Conservation (phyloP, 2,888 invertebrate species). For the Coelogynopora nodosa region DNA sequence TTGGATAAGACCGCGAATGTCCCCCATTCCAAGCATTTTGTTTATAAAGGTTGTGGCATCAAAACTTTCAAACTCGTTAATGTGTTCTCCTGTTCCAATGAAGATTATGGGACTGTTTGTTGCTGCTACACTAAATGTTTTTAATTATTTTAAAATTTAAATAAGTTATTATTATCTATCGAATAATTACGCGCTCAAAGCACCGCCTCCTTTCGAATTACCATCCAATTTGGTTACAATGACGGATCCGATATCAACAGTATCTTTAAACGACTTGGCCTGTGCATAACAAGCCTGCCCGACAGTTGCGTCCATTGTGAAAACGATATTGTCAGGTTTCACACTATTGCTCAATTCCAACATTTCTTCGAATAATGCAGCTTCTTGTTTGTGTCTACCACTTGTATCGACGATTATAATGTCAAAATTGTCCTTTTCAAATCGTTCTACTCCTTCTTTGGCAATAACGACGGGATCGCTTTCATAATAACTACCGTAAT, state of each 20-base stretch:
- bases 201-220: slow-evolving; percentile 94
- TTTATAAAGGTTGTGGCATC: slow-evolving; percentile 94
- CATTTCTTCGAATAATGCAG: no score
- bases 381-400: no score
- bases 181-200: slow-evolving; percentile 90
- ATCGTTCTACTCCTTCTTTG: slow-evolving; percentile 17
- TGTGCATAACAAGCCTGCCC: slow-evolving; percentile 93
- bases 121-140: no score
- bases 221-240: slow-evolving; percentile 95
- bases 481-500: no score
- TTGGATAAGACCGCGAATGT: no score
- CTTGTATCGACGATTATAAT: no score
- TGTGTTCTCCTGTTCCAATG: slow-evolving; percentile 94
- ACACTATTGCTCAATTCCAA: no score
- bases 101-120: slow-evolving; percentile 94
- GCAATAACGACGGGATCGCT: no score
- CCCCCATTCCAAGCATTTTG: slow-evolving; percentile 87
- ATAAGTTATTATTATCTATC: no score
- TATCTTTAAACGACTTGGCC: slow-evolving; percentile 80
- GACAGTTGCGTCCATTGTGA: slow-evolving; percentile 95
- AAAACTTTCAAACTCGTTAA: slow-evolving; percentile 89
- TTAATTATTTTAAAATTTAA: no score
- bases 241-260: slow-evolving; percentile 92
- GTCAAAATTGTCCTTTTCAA: no score
- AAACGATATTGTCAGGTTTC: slow-evolving; percentile 89